A percentile compares a stretch with the other conserved stretches of the same genome.
These are phyloP conservation scores for Escarpia spicata DNA, from an alignment of 2,888 invertebrate genomes.

Conservation along the genomic window DNA sequence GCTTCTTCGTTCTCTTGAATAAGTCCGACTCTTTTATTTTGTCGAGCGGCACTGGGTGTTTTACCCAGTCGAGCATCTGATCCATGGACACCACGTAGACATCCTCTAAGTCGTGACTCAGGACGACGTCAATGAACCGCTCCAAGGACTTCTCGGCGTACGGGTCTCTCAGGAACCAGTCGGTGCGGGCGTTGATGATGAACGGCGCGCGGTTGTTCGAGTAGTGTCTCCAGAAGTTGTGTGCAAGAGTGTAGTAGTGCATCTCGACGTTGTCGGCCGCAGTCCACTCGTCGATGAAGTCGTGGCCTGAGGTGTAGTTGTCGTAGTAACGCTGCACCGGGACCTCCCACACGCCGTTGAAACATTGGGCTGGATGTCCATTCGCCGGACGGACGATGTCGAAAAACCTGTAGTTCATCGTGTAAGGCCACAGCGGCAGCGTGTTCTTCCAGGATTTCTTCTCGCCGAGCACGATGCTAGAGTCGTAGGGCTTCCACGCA, in stretches of 20 bases:
- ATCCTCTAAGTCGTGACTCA: background rate
- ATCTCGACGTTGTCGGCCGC: background rate
- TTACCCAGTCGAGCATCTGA: background rate
- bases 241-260: slow-evolving; percentile 63
- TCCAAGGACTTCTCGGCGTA: background rate
- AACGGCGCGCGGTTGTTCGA: slow-evolving; percentile 77
- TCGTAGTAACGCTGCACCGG: slow-evolving; percentile 69
- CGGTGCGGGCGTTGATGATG: slow-evolving; percentile 83
- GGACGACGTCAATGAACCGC: background rate
- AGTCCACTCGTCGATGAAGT: background rate
- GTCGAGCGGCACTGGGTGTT: background rate
- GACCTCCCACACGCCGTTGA: slow-evolving; percentile 74
- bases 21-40: background rate
- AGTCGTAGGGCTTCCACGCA: background rate
- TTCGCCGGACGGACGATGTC: background rate
- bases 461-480: background rate
- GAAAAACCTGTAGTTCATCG: slow-evolving; percentile 75
- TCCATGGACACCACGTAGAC: background rate
- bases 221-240: slow-evolving; percentile 79
- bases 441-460: background rate
- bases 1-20: background rate
- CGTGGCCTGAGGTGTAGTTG: background rate
- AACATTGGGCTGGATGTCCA: background rate
- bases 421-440: slow-evolving; percentile 85
- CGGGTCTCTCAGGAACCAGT: slow-evolving; percentile 75